Conservation (phyloP, 2,888 invertebrate genomes). For the Celastrina argiolus region DNA sequence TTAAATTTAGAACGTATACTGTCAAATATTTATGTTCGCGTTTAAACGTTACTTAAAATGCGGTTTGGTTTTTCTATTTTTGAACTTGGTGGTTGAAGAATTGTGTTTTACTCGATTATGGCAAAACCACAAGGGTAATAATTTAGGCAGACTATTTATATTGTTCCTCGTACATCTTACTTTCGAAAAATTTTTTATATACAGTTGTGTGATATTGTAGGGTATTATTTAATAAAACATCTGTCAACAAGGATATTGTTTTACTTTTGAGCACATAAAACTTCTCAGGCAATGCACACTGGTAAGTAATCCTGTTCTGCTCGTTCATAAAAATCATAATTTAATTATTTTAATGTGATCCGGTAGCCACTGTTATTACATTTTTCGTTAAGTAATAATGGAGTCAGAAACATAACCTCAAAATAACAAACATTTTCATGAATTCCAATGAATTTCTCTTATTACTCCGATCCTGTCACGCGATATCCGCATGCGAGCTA, state of each 20-base stretch:
- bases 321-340: not conserved
- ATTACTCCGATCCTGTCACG: slow-evolving; percentile 27
- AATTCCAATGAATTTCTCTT: slow-evolving; percentile 13
- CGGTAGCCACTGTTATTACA: not conserved
- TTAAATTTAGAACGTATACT: not conserved
- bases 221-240: no score
- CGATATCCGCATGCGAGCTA: slow-evolving; percentile 29
- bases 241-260: no score
- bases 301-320: no score
- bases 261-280: no score
- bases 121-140: no score
- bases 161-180: no score
- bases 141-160: no score
- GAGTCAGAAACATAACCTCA: not conserved
- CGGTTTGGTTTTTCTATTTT: not conserved
- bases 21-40: not conserved
- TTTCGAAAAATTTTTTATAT: no score
- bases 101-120: no score
- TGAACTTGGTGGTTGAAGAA: no score
- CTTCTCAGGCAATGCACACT: no score
- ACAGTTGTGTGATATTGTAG: no score
- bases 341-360: not conserved
- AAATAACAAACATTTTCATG: not conserved
- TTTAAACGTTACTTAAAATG: not conserved
- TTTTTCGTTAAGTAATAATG: not conserved